Evolutionary conservation across 2,113 vertebrate genomes (phyloP), one percentile per base, ranked within the genome.

Genomic region (Pandion haliaetus): DNA sequence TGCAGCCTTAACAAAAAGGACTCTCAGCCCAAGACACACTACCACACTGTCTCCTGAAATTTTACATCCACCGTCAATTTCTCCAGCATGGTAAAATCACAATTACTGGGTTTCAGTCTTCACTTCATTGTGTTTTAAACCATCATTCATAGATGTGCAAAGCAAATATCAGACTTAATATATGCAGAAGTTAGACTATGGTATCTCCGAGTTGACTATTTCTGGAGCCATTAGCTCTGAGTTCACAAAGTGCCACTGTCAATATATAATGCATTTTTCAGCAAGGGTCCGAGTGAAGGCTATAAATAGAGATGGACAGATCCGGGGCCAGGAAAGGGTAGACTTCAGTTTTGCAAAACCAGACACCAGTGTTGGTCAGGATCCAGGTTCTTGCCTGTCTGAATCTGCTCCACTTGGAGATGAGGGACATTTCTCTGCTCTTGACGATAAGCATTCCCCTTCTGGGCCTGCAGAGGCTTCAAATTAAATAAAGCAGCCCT

Each of bases 201-300:
- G 34, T 96, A 82, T 82, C 94, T 95, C 70, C 1, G 18, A 95
- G 81, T 58, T 93, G 54, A 95, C 90, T 95, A 87, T 90, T 93
- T 89, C 86, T 93, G 89, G 49, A 94, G 70, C 94, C 78, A 91
- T 89, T 91, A 95, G 73, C 74, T 82, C 77, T 0, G 14, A 67
- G 81, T 70, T 96, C 80, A 95, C 58, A 32, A 91, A 85, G 91
- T 89, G 49, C 62, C 71, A 86, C 74, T 90, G 76, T 88, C 85
- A 85, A 95, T 77, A 95, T 65, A 86, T 38, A 95, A 77, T 42
- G 74, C 32, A 93, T 95, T 92, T 95, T 95, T 94, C 84, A 96
- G 73, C 86, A 90, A 91, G 70, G 61, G 45, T 93, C 49, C 0
- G 1, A 79, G 61, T 57, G 32, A 93, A 92, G n/a, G 47, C 71